Evolutionary conservation across 2,797 vertebrate species (phyloP), one percentile per base, ranked within the genome.

Genomic region (Intellagama lesueurii): DNA sequence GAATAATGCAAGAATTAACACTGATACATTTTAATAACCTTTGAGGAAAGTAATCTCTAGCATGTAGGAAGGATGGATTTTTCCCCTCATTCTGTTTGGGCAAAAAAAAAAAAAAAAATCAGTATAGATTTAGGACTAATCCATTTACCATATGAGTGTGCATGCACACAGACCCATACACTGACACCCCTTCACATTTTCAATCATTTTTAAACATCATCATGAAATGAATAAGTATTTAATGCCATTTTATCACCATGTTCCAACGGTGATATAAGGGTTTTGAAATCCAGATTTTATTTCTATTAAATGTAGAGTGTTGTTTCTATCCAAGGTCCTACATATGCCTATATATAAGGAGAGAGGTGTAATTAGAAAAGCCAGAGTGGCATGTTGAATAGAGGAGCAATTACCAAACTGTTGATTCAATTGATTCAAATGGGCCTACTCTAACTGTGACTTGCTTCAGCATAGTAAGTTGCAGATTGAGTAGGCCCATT

Each of bases 261-360:
- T 89, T 69, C 70, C 0, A 0, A 47, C 94, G 69, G 86, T 85
- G 76, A 91, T 35, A 91, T 91, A 85, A 83, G 24, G 87, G 75
- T 56, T 93, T 92, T 49, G 86, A 17, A 94, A 93, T 86, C 30
- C 70, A 77, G 85, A 22, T 72, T 86, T 91, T 81, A 12, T 30
- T 90, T 2, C 32, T 85, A 82, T 86, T 80, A 93, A 89, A 83
- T 89, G 40, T 12, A 0, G 19, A 12, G 0, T 47, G 32, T 79
- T 89, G 44, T 90, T 79, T n/a, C 83, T n/a, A 17, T 30, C 32
- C n/a, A 16, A 7, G 87, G 35, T 73, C 52, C 16, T 19, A 47
- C 0, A 90, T 90, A 90, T 91, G 22, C 49, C 40, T 40, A 75
- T 75, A 82, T 66, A 49, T 30, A 52, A 32, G 88, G 91, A 40